These are phyloP conservation scores for Ectemnius lituratus DNA, from an alignment of 2,888 invertebrate species.

Conservation along the genomic window DNA sequence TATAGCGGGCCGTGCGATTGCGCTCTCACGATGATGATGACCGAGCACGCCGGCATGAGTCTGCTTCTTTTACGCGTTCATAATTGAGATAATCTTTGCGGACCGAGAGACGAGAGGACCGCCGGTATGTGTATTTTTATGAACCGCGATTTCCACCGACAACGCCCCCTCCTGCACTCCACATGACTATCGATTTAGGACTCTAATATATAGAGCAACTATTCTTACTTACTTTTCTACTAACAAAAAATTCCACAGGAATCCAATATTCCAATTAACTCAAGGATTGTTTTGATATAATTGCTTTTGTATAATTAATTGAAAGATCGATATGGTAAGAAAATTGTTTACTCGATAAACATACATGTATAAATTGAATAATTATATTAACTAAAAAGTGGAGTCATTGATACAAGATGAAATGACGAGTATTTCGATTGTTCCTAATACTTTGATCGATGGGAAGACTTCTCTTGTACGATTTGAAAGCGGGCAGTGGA, in stretches of 20 bases:
- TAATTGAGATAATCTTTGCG: constrained; percentile 74
- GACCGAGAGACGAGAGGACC: constrained; percentile 53
- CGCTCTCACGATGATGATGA: constrained; percentile 67
- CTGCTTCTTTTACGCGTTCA: constrained; percentile 73
- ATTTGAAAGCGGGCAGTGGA: neutral
- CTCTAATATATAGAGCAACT: constrained; percentile 22
- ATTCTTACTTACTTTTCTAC: neutral
- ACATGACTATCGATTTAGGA: constrained; percentile 16
- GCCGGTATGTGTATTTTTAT: constrained; percentile 72
- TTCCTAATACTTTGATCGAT: neutral
- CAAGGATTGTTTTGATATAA: no score
- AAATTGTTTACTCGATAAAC: no score
- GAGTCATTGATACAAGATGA: no score
- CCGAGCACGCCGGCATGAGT: constrained; percentile 69
- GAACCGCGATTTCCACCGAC: constrained; percentile 65
- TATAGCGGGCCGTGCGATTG: constrained; percentile 54
- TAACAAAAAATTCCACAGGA: no score
- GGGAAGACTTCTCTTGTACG: neutral
- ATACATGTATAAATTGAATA: no score
- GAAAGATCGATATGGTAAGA: no score
- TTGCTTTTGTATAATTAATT: no score
- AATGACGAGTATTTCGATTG: neutral
- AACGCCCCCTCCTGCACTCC: constrained; percentile 26
- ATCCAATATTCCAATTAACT: no score
- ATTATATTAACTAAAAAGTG: no score